phyloP scores from a whole-genome alignment of 2,797 vertebrate species.

The Circus cinereus region DNA sequence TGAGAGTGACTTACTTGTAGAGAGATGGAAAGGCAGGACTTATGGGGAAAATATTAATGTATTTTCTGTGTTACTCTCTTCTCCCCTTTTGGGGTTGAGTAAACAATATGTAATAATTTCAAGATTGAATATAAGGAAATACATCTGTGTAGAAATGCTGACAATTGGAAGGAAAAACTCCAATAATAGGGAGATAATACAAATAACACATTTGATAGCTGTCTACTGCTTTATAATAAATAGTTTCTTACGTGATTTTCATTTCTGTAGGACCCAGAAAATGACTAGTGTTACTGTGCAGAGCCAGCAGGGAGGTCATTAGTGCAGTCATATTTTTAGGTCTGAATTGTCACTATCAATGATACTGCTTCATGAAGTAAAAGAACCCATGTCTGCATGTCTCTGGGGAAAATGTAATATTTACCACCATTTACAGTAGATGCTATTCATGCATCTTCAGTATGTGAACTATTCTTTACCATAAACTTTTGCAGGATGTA shows the following conservation, averaged over 20 bases:
- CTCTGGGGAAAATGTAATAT: not conserved
- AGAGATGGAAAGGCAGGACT: not conserved
- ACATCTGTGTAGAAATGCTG: not conserved
- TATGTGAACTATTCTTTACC: not conserved
- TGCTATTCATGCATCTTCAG: not conserved
- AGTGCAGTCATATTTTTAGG: conserved; percentile 17
- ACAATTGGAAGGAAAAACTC: not conserved
- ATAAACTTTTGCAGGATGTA: not conserved
- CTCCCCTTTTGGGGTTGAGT: not conserved
- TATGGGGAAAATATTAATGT: not conserved
- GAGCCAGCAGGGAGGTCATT: conserved; percentile 10
- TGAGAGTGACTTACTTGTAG: not conserved
- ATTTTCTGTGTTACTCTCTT: not conserved
- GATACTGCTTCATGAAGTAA: not conserved
- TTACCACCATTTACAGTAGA: not conserved
- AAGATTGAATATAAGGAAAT: not conserved
- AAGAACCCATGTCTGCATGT: not conserved
- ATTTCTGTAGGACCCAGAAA: not conserved
- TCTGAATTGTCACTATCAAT: conserved; percentile 22
- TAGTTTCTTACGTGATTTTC: not conserved
- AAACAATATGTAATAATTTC: not conserved
- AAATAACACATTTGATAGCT: not conserved
- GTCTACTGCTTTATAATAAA: not conserved
- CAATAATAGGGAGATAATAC: not conserved
- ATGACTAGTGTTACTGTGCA: not conserved